Evolutionary conservation across 2,888 invertebrate genomes (phyloP).

Genomic region (Nephrotoma flavescens): DNA sequence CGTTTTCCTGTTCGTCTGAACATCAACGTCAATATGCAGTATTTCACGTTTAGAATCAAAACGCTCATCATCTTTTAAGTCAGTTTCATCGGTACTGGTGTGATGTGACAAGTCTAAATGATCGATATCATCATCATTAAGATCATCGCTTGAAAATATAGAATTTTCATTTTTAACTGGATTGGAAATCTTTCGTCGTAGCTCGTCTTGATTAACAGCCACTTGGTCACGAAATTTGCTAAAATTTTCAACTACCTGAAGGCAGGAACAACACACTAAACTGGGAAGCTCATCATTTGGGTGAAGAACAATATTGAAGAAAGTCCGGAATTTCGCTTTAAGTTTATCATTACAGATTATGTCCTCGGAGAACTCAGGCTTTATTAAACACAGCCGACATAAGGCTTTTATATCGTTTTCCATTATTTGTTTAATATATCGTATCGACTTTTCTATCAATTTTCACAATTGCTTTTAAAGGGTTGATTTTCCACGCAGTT

Average conservation of each 20-base stretch:
- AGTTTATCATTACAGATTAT: neutral
- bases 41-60: neutral
- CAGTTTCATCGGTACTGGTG: neutral
- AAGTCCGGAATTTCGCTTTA: neutral
- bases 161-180: neutral
- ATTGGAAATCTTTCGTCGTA: neutral
- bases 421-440: neutral
- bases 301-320: neutral
- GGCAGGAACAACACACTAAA: neutral
- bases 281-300: neutral
- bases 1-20: neutral
- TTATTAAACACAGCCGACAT: neutral
- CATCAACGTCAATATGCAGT: neutral
- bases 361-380: neutral
- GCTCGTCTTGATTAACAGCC: neutral
- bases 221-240: neutral
- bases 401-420: neutral
- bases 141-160: neutral
- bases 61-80: neutral
- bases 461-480: too few relatives aligned
- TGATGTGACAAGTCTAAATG: neutral
- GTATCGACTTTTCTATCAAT: too few relatives aligned
- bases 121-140: neutral
- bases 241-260: neutral
- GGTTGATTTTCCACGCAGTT: too few relatives aligned